Evolutionary conservation across 2,113 vertebrate species (phyloP), one percentile per base, ranked within the genome.

Genomic region (Genyomyrus donnyi): DNA sequence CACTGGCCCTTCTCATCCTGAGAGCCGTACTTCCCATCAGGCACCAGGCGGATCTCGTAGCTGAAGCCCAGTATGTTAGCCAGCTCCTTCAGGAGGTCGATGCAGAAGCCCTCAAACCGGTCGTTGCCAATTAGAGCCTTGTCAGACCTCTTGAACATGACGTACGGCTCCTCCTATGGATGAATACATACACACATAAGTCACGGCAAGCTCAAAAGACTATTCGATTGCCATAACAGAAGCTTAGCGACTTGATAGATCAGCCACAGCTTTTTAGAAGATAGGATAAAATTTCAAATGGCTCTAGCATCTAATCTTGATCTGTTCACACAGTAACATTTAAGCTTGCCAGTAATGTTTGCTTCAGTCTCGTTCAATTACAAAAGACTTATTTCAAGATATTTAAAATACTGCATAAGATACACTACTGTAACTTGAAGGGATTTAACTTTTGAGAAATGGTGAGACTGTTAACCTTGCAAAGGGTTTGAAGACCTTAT

Each of bases 1-100:
- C 98, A 99, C 94, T 98, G 98, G 91, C 98, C 98, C 93, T 99
- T 99, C 92, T 99, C 98, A 0, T 99, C 98, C 95, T 98, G 98
- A 0, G 97, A 98, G 84, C 98, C 98, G 0, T 99, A 99, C 66
- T 97, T 98, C 53, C 98, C 98, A 0, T 99, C 98, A 10, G 98
- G 97, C 92, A 98, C 98, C 93, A 99, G 95, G 0, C 97, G 98
- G 94, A 99, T 98, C 94, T 99, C 98, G 0, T 98, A 99, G 85
- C 95, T 95, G 94, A 99, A 99, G 92, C 98, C 98, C 92, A 99
- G 95, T 93, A 99, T 96, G 92, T 94, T 92, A 88, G 98, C 95
- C 92, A 99, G 96, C 94, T 99, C 98, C 93, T 97, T 98, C 9
- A 99, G 97, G 50, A 99, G 96, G 95, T 99, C 98, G 3, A 99